Evolutionary conservation across 2,888 invertebrate species (phyloP).

Genomic region (Aquatica leii): DNA sequence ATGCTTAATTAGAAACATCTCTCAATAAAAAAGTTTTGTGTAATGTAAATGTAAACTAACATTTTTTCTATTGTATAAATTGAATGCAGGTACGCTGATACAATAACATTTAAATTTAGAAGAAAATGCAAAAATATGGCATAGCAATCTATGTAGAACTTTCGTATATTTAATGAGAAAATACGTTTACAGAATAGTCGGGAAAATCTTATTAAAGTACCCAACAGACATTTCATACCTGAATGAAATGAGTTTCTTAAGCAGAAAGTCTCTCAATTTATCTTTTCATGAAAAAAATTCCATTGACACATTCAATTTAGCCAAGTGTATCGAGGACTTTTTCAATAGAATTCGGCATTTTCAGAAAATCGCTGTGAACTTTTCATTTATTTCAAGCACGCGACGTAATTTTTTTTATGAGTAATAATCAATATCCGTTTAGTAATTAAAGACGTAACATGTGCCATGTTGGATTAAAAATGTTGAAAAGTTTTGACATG

Average conservation of each 20-base stretch:
- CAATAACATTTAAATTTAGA: no score
- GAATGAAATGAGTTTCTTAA: conserved; percentile 47
- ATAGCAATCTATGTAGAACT: no score
- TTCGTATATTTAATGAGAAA: conserved; percentile 50
- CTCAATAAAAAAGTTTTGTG: no score
- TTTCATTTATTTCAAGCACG: conserved; percentile 7
- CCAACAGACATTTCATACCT: conserved; percentile 47
- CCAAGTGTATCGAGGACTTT: conserved; percentile 45
- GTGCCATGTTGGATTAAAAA: background rate
- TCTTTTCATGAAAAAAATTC: conserved; percentile 52
- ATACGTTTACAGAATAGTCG: conserved; percentile 39
- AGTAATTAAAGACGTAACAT: no score
- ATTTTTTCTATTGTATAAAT: no score
- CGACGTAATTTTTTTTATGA: background rate
- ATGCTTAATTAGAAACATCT: no score
- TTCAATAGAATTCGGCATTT: conserved; percentile 21
- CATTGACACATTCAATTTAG: conserved; percentile 56
- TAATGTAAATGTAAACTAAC: no score
- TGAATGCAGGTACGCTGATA: no score
- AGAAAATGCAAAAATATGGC: no score
- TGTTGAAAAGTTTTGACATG: background rate
- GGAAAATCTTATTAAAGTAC: conserved; percentile 52
- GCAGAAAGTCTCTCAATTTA: conserved; percentile 50
- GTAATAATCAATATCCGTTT: no score
- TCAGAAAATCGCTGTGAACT: conserved; percentile 19